Conservation (phyloP, 2,113 vertebrate genomes). For the Chaetura pelagica region DNA sequence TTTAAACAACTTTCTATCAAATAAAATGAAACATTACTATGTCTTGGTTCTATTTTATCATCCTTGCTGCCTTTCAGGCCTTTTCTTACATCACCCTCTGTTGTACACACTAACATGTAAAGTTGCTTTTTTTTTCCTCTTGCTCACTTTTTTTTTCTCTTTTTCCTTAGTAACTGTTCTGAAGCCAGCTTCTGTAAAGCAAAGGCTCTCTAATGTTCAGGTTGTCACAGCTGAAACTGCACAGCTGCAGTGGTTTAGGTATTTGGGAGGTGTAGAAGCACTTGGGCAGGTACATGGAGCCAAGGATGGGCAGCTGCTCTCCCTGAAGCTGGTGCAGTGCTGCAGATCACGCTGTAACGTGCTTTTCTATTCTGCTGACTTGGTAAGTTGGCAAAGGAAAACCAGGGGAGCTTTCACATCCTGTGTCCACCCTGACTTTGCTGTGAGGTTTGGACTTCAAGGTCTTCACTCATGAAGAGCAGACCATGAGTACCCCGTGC, state of each 20-base stretch:
- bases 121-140: background rate
- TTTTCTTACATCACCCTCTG: background rate
- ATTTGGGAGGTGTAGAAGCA: rapidly evolving
- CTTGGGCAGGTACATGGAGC: rapidly evolving
- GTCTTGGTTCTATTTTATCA: background rate
- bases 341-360: rapidly evolving
- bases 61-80: background rate
- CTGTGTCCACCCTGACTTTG: background rate
- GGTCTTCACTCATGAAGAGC: background rate
- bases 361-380: background rate
- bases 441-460: background rate
- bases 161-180: background rate
- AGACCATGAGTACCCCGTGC: background rate
- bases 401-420: background rate
- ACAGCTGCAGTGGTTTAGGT: background rate
- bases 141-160: rapidly evolving
- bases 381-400: background rate
- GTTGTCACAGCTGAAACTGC: background rate
- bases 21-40: slow-evolving; percentile 49
- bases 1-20: slow-evolving; percentile 59
- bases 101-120: background rate
- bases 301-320: rapidly evolving
- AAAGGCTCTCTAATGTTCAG: background rate
- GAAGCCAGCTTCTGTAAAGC: background rate
- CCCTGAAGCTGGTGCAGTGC: rapidly evolving